A percentile compares a stretch with the other conserved stretches of the same genome.
These are phyloP conservation scores for Antheraea yamamai DNA, from an alignment of 2,888 invertebrate genomes.

Conservation along the genomic window DNA sequence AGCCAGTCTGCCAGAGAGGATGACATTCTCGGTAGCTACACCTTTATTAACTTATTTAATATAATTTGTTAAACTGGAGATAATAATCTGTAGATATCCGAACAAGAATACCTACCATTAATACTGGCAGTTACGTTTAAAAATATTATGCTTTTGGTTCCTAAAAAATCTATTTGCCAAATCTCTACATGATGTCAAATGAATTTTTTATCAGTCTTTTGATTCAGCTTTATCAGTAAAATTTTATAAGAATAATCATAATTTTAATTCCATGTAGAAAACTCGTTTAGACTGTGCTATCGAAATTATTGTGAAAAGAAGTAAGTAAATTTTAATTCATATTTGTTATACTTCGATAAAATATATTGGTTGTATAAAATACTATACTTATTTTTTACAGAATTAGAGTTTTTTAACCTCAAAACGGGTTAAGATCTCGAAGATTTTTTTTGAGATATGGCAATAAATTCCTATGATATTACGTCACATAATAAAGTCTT, in stretches of 20 bases:
- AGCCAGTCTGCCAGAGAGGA: too few species aligned
- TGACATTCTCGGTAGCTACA: too few species aligned
- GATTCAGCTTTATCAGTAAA: conserved; percentile 42
- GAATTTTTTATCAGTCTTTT: conserved; percentile 46
- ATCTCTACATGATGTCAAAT: conserved; percentile 45
- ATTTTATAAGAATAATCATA: conserved; percentile 41
- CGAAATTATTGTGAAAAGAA: conserved; percentile 64
- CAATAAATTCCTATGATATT: conserved; percentile 44
- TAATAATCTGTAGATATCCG: not conserved
- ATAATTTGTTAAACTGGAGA: too few species aligned
- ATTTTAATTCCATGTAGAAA: conserved; percentile 57
- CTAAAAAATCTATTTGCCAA: conserved; percentile 34
- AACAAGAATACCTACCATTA: not conserved
- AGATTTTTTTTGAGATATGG: conserved; percentile 39
- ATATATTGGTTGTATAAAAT: not conserved
- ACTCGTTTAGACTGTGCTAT: conserved; percentile 39
- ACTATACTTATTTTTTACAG: not conserved
- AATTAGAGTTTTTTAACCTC: not conserved
- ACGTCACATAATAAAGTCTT: conserved; percentile 37
- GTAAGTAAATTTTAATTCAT: conserved; percentile 12
- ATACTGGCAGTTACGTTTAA: conserved; percentile 19
- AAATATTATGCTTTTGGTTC: not conserved
- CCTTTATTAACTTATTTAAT: too few species aligned
- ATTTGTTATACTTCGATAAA: not conserved
- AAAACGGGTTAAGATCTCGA: not conserved